phyloP scores from a whole-genome alignment of 1,140 invertebrate species.

The Trigoniulus corallinus region DNA sequence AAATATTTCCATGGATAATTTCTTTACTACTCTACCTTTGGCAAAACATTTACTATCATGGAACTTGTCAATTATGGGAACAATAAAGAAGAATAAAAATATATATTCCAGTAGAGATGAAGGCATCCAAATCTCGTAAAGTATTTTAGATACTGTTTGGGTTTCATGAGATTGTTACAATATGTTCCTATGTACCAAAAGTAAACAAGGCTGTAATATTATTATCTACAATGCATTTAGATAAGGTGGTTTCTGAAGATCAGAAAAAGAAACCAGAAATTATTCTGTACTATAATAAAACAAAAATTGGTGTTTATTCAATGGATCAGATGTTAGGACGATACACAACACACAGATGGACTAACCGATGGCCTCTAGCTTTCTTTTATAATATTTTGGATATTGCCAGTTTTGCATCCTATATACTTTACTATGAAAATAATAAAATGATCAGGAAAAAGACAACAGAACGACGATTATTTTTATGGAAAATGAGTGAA shows the following conservation, averaged over 20 bases:
- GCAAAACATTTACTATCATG: too few species aligned
- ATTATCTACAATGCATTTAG: too few species aligned
- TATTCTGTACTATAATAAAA: slow-evolving; percentile 13
- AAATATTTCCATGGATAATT: too few species aligned
- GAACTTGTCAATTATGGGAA: too few species aligned
- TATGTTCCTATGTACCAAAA: slow-evolving; percentile 12
- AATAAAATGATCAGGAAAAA: not conserved
- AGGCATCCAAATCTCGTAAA: too few species aligned
- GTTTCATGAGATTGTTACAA: too few species aligned
- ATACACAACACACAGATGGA: slow-evolving; percentile 7
- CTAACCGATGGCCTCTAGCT: slow-evolving; percentile 9
- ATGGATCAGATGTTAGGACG: too few species aligned
- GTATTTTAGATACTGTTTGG: too few species aligned
- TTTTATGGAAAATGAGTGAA: not conserved
- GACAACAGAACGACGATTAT: not conserved
- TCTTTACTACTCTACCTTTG: too few species aligned
- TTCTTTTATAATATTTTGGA: slow-evolving; percentile 12
- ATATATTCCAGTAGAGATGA: too few species aligned
- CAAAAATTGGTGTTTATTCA: slow-evolving; percentile 13
- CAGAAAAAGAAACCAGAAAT: slow-evolving; percentile 13
- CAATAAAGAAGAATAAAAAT: too few species aligned
- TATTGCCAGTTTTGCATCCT: not conserved
- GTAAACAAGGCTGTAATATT: slow-evolving; percentile 10
- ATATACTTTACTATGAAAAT: not conserved
- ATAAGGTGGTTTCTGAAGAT: not conserved